Conservation (phyloP, 2,797 vertebrate genomes). For the Notamacropus eugenii region DNA sequence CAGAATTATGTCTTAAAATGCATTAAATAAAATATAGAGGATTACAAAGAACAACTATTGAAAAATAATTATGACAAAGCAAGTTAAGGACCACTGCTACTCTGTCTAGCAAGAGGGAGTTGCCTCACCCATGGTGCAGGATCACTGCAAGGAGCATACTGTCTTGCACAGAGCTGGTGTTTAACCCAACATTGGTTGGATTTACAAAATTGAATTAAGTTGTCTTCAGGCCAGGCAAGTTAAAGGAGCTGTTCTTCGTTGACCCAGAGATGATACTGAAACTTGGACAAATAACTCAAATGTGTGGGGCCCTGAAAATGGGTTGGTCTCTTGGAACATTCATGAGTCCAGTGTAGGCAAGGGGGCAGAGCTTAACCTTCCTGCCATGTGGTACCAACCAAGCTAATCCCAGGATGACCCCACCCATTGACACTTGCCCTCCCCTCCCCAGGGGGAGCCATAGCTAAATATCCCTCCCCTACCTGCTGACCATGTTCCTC, state of each 20-base stretch:
- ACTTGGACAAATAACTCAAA: neutral
- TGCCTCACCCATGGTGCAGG: neutral
- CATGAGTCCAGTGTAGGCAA: neutral
- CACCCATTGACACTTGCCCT: neutral
- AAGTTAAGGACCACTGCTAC: neutral
- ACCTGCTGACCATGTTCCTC: constrained; percentile 80
- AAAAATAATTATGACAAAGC: neutral
- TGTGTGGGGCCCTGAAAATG: neutral
- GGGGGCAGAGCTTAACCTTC: neutral
- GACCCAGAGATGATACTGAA: neutral
- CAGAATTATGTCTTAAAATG: neutral
- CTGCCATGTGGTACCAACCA: neutral
- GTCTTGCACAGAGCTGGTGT: neutral
- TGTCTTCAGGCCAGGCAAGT: neutral
- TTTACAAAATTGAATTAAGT: neutral
- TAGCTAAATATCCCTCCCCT: constrained; percentile 24
- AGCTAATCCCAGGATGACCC: neutral
- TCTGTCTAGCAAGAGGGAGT: neutral
- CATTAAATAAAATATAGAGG: neutral
- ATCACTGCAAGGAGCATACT: neutral
- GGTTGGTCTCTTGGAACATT: neutral
- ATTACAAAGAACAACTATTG: neutral
- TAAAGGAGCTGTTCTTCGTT: neutral
- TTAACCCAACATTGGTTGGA: neutral
- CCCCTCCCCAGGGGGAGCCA: neutral